Evolutionary conservation across 2,888 invertebrate genomes (phyloP), one percentile per base, ranked within the genome.

Genomic region (Aphrophora alni): DNA sequence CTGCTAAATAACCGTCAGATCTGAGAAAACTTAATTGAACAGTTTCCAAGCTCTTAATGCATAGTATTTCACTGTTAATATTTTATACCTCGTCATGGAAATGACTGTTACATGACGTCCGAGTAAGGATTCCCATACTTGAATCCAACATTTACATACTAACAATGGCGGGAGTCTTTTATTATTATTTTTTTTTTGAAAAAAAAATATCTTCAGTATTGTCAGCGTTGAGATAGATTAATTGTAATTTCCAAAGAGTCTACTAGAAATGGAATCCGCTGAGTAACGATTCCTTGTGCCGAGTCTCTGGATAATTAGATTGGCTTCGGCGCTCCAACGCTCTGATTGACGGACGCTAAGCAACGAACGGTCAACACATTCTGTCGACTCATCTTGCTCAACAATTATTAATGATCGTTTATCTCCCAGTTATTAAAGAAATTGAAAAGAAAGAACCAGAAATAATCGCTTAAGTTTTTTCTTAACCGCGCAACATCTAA

Each of bases 361-460:
- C 68, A 76, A 76, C 75, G 59, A 75, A 44, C 68, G 76, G 68
- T 33, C 71, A 14, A 26, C 44, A 72, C 75, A 70, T 80, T 81
- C 78, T 81, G 81, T 78, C 81, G 78, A 81, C 75, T 81, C 81
- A 81, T 78, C 81, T 78, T 75, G 75, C 74, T 78, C 77, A 77
- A 81, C 81, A 78, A 78, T 81, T 81, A 81, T 81, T 81, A 81
- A 81, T 81, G 81, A 81, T 78, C 81, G 81, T 81, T 81, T 81
- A 81, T 81, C 81, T 81, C 78, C 75, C 73, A 71, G 78, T 81
- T 81, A 81, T 81, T 81, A 78, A 75, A 78, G 78, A 76, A 76
- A 81, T 81, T 81, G 68, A 78, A 75, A 38, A 72, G 77, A 81
- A 77, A 81, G 73, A 73, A 28, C 73, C 59, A 73, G 72, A 73